phyloP scores from a whole-genome alignment of 2,888 invertebrate species.

The Diaphora mendica region DNA sequence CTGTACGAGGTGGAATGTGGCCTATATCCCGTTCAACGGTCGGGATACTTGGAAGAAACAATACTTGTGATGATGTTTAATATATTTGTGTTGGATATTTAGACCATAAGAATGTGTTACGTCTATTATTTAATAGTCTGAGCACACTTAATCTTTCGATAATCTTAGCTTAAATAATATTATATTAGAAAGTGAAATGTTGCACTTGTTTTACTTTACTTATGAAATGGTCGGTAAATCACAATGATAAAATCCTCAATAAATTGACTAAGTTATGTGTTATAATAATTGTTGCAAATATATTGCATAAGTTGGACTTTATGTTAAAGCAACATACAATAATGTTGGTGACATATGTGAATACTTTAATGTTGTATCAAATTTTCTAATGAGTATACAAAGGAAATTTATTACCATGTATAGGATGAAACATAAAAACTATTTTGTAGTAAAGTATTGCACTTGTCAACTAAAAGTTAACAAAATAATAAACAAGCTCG shows the following conservation, averaged over 20 bases:
- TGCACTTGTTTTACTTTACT: neutral
- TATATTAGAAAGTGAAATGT: neutral
- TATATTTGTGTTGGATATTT: constrained; percentile 33
- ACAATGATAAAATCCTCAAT: neutral
- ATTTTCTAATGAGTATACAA: neutral
- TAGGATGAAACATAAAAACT: neutral
- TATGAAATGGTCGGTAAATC: neutral
- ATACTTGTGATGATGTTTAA: constrained; percentile 27
- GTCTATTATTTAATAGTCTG: constrained; percentile 24
- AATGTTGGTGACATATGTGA: neutral
- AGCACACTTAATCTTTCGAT: neutral
- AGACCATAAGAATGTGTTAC: constrained; percentile 28
- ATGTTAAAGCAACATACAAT: neutral
- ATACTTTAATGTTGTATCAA: neutral
- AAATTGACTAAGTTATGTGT: neutral
- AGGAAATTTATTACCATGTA: neutral
- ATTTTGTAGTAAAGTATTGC: neutral
- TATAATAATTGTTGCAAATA: neutral
- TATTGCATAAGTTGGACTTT: neutral
- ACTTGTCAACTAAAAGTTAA: neutral
- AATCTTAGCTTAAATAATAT: constrained; percentile 22
- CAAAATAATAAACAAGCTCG: neutral
- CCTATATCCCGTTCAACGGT: constrained; percentile 68
- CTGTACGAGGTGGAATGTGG: constrained; percentile 68
- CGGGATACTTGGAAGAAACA: constrained; percentile 46